phyloP scores from a whole-genome alignment of 2,113 vertebrate species.

The Tiliqua scincoides region DNA sequence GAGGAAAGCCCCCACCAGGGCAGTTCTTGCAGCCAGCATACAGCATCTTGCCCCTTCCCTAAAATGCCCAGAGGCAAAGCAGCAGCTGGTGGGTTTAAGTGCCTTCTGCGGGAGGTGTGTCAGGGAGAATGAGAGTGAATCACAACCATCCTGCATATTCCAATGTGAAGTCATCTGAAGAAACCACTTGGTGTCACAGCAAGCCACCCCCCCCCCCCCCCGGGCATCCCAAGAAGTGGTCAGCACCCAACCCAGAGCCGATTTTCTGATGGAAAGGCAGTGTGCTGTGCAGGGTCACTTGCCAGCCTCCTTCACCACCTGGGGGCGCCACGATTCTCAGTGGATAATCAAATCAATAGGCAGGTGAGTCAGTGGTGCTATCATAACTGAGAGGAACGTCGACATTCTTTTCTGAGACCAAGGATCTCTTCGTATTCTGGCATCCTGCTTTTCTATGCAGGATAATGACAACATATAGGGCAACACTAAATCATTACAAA shows the following conservation, averaged over 20 bases:
- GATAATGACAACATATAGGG: too few species aligned
- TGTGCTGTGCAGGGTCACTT: neutral
- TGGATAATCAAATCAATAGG: neutral
- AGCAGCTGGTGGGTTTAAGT: neutral
- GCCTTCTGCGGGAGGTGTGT: neutral
- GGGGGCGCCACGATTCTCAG: neutral
- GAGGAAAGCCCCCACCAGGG: neutral
- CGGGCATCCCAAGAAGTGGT: too few species aligned
- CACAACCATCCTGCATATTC: neutral
- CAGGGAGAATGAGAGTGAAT: too few species aligned
- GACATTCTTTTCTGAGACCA: too few species aligned
- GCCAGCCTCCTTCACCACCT: neutral
- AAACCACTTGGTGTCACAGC: neutral
- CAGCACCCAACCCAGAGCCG: too few species aligned
- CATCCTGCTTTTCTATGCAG: too few species aligned
- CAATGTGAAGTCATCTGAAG: neutral
- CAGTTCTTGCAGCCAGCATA: neutral
- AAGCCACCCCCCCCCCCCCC: neutral
- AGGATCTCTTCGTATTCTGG: too few species aligned
- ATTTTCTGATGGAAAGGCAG: constrained; percentile 45
- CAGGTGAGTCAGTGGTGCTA: too few species aligned
- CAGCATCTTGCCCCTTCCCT: neutral
- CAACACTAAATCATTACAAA: too few species aligned
- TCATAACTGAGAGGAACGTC: too few species aligned
- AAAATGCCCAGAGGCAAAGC: neutral